A percentile compares a stretch with the other conserved stretches of the same genome.
Evolutionary conservation across 2,113 vertebrate species (phyloP).

Genomic region (Speoplatyrhinus poulsoni): DNA sequence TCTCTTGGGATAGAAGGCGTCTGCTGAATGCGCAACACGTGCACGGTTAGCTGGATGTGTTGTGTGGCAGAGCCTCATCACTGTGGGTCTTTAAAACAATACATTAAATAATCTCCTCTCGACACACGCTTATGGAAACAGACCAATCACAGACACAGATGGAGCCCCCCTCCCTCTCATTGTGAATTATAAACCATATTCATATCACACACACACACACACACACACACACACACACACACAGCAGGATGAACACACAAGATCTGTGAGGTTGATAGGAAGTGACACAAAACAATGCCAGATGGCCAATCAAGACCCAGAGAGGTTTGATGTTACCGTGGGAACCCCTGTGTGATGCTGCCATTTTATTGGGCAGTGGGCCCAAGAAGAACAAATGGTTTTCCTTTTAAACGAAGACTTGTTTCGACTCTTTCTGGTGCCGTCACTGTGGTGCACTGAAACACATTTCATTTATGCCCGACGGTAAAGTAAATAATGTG

Average conservation of each 20-base stretch:
- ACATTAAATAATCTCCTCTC: slow-evolving; percentile 1
- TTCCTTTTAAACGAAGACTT: background rate
- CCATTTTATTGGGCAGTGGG: background rate
- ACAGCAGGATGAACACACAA: slow-evolving; percentile 46
- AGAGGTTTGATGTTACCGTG: slow-evolving; percentile 55
- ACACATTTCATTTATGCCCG: no score
- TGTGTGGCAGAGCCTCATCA: no score
- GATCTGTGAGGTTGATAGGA: slow-evolving; percentile 64
- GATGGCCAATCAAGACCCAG: slow-evolving; percentile 67
- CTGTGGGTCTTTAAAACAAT: slow-evolving; percentile 30
- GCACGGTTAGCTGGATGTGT: no score
- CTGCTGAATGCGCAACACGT: no score
- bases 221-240: slow-evolving; percentile 53
- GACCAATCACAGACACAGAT: slow-evolving; percentile 47
- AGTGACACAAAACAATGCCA: slow-evolving; percentile 71
- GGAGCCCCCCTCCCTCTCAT: no score
- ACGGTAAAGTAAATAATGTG: no score
- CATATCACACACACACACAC: slow-evolving; percentile 65
- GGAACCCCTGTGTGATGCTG: slow-evolving; percentile 45
- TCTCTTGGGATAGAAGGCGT: no score
- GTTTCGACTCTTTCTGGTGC: background rate
- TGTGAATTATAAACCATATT: slow-evolving; percentile 39
- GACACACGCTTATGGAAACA: slow-evolving; percentile 49
- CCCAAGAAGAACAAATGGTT: background rate
- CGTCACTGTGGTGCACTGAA: background rate